Percentiles rank a stretch among this genome's conserved stretches.
phyloP scores from a whole-genome alignment of 1,140 invertebrate genomes.

The Pogonomyrmex barbatus region DNA sequence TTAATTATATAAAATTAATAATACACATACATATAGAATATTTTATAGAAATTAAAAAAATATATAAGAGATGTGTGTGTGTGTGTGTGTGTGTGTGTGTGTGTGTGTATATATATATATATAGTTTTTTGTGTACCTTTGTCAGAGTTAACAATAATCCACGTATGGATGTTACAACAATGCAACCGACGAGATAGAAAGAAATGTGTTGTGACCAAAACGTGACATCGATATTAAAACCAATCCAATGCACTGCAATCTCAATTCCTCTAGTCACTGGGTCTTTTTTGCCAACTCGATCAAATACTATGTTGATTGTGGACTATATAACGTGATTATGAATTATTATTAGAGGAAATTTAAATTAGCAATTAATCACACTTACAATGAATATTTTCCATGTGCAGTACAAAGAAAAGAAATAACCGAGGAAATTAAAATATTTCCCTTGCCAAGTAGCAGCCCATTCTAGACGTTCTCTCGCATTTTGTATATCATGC shows the following conservation, averaged over 20 bases:
- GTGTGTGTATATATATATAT: neutral
- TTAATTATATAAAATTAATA: slow-evolving; percentile 9
- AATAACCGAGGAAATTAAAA: slow-evolving; percentile 99
- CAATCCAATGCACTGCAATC: slow-evolving; percentile 98
- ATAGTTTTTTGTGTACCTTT: slow-evolving; percentile 91
- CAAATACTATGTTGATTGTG: slow-evolving; percentile 99
- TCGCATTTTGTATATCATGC: slow-evolving; percentile 97
- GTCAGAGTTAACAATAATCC: slow-evolving; percentile 98
- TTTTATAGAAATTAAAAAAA: slow-evolving; percentile 46
- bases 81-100: neutral
- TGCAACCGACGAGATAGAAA: slow-evolving; percentile 98
- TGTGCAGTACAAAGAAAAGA: slow-evolving; percentile 99
- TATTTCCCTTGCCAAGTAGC: slow-evolving; percentile 99
- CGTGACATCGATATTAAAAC: slow-evolving; percentile 97
- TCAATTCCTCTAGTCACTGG: slow-evolving; percentile 98
- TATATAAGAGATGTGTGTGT: neutral
- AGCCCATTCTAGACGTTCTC: slow-evolving; percentile 97
- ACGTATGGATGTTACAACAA: slow-evolving; percentile 98
- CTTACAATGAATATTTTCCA: slow-evolving; percentile 99
- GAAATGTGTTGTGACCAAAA: slow-evolving; percentile 99
- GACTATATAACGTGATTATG: slow-evolving; percentile 87
- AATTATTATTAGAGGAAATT: slow-evolving; percentile 52
- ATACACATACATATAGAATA: slow-evolving; percentile 49
- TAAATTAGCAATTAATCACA: slow-evolving; percentile 26
- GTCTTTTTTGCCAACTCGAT: slow-evolving; percentile 99